Conservation (phyloP, 2,797 vertebrate genomes). For the Yasuhikotakia modesta region DNA sequence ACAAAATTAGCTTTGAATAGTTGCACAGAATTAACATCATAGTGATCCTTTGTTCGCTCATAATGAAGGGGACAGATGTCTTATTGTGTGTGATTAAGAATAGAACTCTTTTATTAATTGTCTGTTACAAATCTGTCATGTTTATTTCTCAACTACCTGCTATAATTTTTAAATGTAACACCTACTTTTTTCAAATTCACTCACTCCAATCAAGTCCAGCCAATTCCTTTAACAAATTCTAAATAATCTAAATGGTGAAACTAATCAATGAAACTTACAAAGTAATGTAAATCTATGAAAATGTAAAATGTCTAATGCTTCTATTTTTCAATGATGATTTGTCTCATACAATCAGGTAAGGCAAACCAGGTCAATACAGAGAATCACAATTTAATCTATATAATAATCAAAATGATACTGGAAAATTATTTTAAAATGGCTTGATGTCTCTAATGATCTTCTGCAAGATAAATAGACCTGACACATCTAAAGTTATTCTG, state of each 20-base stretch:
- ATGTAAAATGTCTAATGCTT: too few species aligned
- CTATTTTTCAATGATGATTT: too few species aligned
- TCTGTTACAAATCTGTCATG: too few species aligned
- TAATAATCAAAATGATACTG: too few species aligned
- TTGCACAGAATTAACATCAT: neutral
- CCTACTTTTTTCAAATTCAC: too few species aligned
- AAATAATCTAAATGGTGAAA: too few species aligned
- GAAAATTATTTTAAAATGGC: conserved; percentile 21
- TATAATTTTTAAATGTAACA: too few species aligned
- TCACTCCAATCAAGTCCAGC: too few species aligned
- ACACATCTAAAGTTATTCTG: conserved; percentile 13
- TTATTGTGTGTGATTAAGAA: neutral
- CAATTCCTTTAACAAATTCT: neutral
- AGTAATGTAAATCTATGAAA: neutral
- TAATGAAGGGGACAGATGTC: neutral
- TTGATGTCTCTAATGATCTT: conserved; percentile 3
- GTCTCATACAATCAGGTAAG: too few species aligned
- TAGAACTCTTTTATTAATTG: too few species aligned
- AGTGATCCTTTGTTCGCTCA: neutral
- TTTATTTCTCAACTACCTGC: too few species aligned
- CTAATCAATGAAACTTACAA: too few species aligned
- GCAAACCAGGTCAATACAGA: neutral
- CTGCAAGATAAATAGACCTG: neutral
- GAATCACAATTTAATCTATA: neutral
- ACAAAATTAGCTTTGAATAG: neutral